Base-by-base conservation (phyloP, 2,888 invertebrate genomes). In the Cotesia congregata region DNA sequence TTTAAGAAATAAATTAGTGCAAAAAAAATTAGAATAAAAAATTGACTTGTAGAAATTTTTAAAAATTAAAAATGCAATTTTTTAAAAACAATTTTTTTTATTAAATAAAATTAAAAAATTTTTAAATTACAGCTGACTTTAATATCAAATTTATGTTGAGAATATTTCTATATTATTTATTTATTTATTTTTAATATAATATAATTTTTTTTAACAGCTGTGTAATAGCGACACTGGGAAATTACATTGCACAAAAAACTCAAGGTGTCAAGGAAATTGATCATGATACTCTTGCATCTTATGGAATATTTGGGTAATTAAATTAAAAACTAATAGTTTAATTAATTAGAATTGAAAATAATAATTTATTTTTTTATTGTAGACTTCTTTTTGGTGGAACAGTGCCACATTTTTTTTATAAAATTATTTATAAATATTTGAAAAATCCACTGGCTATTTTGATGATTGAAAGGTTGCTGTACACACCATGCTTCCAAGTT, bases 301-400 rank as follows among this genome's bases (percentile, higher is more conserved):
- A 95, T 90, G 94, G 93, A 62, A 86, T 94, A 7, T 96, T 94
- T 91, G 96, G 95, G 95, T 95, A 90, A 81, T 40, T 64, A 69
- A 59, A 1, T 61, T n/a, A n/a, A n/a, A n/a, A n/a, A n/a, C n/a
- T n/a, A n/a, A n/a, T n/a, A n/a, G n/a, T n/a, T n/a, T n/a, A n/a
- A n/a, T n/a, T n/a, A n/a, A n/a, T n/a, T n/a, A n/a, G n/a, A n/a
- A n/a, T 72, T 72, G 72, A 72, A 77, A 72, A 77, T 71, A 20
- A 64, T 67, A 40, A 17, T n/a, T 67, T 4, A 65, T 41, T 62
- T 64, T 50, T 68, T 78, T 50, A 78, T 80, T 88, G 65, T 89
- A 95, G 95, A 69, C 90, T 96, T 67, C 85, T 95, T n/a, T 95
- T 96, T 88, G 95, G 95, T 74, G 96, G 96, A 40, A 92, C 94